phyloP scores from a whole-genome alignment of 2,888 invertebrate species.

The Microplitis deprimator region DNA sequence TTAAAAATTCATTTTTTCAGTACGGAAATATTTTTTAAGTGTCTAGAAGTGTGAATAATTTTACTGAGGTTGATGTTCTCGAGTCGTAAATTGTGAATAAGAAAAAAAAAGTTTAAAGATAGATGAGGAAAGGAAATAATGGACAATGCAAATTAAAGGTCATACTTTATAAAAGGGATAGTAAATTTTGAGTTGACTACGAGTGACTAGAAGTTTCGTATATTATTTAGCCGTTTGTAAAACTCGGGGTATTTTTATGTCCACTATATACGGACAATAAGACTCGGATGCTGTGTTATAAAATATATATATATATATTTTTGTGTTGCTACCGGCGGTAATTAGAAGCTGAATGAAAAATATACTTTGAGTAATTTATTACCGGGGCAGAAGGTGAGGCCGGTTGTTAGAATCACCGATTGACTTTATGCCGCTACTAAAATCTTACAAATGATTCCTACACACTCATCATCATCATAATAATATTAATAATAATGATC shows the following conservation, averaged over 20 bases:
- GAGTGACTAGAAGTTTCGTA: not conserved
- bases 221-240: conserved; percentile 34
- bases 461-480: not conserved
- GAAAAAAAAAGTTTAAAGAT: conserved; percentile 19
- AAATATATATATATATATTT: not conserved
- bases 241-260: conserved; percentile 29
- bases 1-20: not conserved
- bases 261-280: not conserved
- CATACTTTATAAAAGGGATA: conserved; percentile 28
- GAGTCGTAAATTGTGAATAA: conserved; percentile 33
- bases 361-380: conserved; percentile 45
- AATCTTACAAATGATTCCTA: conserved; percentile 3
- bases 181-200: conserved; percentile 32
- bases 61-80: conserved; percentile 34
- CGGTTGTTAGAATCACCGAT: conserved; percentile 21
- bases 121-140: conserved; percentile 21
- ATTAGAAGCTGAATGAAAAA: conserved; percentile 46
- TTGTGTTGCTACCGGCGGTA: conserved; percentile 27
- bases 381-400: conserved; percentile 7
- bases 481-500: conserved; percentile 1
- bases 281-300: not conserved
- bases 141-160: conserved; percentile 40
- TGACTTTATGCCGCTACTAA: conserved; percentile 29
- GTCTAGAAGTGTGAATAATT: not conserved
- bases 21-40: conserved; percentile 28